These are phyloP conservation scores for Sesia bembeciformis DNA, from an alignment of 2,888 invertebrate species.

Conservation along the genomic window DNA sequence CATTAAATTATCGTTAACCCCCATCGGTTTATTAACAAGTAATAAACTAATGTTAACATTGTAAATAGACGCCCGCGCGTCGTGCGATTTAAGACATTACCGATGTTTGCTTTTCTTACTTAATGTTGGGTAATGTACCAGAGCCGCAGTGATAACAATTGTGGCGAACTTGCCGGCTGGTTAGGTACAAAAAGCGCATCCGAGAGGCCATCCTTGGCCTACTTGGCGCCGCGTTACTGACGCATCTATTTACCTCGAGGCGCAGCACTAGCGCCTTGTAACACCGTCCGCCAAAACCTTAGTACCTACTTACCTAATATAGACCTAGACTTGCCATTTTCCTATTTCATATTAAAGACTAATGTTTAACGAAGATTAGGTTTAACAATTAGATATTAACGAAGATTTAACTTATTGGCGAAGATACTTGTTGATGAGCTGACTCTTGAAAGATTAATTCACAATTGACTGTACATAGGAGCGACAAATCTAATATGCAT, in stretches of 20 bases:
- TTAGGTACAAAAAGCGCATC: slow-evolving; percentile 25
- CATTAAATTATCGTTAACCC: not conserved
- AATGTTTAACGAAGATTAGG: too few relatives aligned
- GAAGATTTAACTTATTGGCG: too few relatives aligned
- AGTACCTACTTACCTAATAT: not conserved
- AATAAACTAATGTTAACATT: not conserved
- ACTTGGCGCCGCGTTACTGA: slow-evolving; percentile 49
- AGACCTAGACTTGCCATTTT: not conserved
- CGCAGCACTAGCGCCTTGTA: not conserved
- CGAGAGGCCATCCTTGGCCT: slow-evolving; percentile 55
- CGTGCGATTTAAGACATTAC: not conserved
- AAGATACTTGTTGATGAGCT: too few relatives aligned
- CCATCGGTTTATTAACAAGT: not conserved
- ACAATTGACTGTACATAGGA: too few relatives aligned
- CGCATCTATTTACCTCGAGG: slow-evolving; percentile 30
- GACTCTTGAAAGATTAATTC: too few relatives aligned
- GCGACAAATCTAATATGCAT: too few relatives aligned
- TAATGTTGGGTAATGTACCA: not conserved
- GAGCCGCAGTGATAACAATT: not conserved
- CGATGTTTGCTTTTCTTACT: not conserved
- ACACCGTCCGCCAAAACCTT: not conserved
- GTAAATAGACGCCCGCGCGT: not conserved
- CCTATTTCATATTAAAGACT: not conserved
- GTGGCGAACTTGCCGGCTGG: not conserved
- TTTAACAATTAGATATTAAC: too few relatives aligned